A percentile compares a stretch with the other conserved stretches of the same genome.
These are phyloP conservation scores for Phrynocephalus guinanensis DNA, from an alignment of 2,797 vertebrate genomes.

Conservation along the genomic window DNA sequence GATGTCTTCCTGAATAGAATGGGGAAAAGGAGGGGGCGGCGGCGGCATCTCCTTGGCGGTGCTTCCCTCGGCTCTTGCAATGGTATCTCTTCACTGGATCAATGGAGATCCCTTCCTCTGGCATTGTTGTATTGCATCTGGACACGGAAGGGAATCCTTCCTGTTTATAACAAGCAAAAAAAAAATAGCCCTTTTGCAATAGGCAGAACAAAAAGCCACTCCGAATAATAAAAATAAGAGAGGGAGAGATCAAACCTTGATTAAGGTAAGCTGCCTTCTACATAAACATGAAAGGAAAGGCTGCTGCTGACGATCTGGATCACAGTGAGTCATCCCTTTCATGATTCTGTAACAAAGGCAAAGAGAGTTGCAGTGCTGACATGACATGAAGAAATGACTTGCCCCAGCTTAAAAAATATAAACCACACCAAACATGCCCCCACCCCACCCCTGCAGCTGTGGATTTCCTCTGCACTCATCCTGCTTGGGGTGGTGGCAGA, in stretches of 20 bases:
- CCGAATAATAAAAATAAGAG: not conserved
- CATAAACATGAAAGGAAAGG: not conserved
- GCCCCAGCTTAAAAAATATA: not conserved
- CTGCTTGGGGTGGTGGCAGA: not conserved
- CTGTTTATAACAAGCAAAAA: conserved; percentile 54
- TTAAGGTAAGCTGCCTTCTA: not conserved
- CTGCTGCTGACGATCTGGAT: conserved; percentile 22
- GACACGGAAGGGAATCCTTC: not conserved
- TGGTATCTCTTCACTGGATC: no score
- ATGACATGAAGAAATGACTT: not conserved
- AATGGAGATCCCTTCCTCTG: conserved; percentile 37
- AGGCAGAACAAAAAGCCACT: not conserved
- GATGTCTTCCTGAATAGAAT: conserved; percentile 60
- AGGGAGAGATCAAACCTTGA: conserved; percentile 33
- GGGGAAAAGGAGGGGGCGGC: conserved; percentile 36
- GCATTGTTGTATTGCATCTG: conserved; percentile 49
- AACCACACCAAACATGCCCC: not conserved
- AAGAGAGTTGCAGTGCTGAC: conserved; percentile 29
- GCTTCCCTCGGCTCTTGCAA: conserved; percentile 52
- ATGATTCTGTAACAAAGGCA: conserved; percentile 2
- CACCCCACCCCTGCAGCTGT: no score
- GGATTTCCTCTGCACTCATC: not conserved
- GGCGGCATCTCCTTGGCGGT: conserved; percentile 15
- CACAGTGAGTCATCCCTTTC: not conserved
- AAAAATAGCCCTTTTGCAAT: conserved; percentile 24